Evolutionary conservation across 2,888 invertebrate species (phyloP).

Genomic region (Aradus depressus): DNA sequence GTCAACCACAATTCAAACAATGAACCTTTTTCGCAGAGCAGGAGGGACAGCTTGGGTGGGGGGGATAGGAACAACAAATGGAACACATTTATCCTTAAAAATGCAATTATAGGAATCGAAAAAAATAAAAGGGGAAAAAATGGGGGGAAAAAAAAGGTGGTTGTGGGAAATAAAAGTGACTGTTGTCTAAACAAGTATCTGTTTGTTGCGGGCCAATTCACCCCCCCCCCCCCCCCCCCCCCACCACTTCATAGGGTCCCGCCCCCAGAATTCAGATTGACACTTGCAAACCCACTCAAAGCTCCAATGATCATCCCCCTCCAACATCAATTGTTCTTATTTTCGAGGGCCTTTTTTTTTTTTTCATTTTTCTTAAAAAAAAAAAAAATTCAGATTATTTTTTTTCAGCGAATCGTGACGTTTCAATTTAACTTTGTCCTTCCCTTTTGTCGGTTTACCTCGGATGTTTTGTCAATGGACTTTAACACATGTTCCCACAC

Average conservation of each 20-base stretch:
- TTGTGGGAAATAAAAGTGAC: constrained; percentile 13
- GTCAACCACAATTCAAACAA: constrained; percentile 14
- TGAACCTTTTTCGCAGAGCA: neutral
- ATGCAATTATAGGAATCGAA: constrained; percentile 11
- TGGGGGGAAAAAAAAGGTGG: constrained; percentile 11
- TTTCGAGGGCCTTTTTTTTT: constrained; percentile 12
- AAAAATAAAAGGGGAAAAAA: neutral
- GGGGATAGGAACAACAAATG: constrained; percentile 15
- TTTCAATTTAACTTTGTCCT: constrained; percentile 16
- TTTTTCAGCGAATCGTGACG: constrained; percentile 4
- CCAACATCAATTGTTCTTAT: constrained; percentile 17
- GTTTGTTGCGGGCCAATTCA: neutral
- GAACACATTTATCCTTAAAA: constrained; percentile 21
- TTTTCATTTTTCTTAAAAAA: constrained; percentile 12
- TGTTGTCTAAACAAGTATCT: constrained; percentile 17
- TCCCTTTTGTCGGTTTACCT: too few relatives aligned
- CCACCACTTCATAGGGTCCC: neutral
- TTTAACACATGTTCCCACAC: too few relatives aligned
- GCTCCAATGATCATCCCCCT: constrained; percentile 3
- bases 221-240: neutral
- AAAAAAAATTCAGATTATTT: constrained; percentile 1
- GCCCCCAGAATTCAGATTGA: constrained; percentile 1
- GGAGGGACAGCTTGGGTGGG: neutral
- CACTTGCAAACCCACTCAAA: constrained; percentile 12
- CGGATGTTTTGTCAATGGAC: too few relatives aligned